These are phyloP conservation scores for Caenorhabditis imperialis DNA, from an alignment of 2,888 invertebrate genomes.

Conservation along the genomic window DNA sequence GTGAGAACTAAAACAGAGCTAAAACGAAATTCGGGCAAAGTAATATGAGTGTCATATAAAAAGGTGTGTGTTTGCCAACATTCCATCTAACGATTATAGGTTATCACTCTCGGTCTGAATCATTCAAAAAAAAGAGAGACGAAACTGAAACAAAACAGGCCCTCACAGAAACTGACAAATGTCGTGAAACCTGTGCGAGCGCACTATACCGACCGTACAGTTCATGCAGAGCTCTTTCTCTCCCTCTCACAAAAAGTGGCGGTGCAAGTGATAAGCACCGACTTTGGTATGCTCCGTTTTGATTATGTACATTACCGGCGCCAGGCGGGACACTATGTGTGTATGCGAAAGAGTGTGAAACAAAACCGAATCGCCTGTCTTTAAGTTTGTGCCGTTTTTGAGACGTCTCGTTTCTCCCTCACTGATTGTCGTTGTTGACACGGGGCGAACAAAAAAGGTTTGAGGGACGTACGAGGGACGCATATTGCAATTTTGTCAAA, in stretches of 20 bases:
- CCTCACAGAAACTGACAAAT: constrained; percentile 1
- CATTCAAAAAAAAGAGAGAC: constrained; percentile 6
- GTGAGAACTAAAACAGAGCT: background rate
- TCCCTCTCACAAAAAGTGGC: constrained; percentile 16
- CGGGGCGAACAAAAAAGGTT: too few species aligned
- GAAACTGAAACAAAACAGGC: background rate
- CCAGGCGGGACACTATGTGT: constrained; percentile 9
- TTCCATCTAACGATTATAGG: constrained; percentile 18
- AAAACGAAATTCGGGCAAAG: background rate
- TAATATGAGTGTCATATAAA: constrained; percentile 8
- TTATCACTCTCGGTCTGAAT: constrained; percentile 18
- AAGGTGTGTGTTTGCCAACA: constrained; percentile 22
- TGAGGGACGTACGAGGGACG: too few species aligned
- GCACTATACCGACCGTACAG: constrained; percentile 22
- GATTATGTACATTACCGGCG: constrained; percentile 53
- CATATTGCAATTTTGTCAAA: too few species aligned
- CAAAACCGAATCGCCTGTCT: constrained; percentile 38
- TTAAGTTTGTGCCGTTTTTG: constrained; percentile 36
- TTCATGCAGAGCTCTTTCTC: constrained; percentile 18
- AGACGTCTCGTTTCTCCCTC: constrained; percentile 1
- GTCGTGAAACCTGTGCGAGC: constrained; percentile 7
- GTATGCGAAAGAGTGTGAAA: constrained; percentile 24
- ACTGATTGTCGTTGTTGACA: constrained; percentile 28
- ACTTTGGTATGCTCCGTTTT: constrained; percentile 35
- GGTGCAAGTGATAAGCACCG: constrained; percentile 50